Evolutionary conservation across 2,113 vertebrate species (phyloP).

Genomic region (Astatoreochromis straeleni): DNA sequence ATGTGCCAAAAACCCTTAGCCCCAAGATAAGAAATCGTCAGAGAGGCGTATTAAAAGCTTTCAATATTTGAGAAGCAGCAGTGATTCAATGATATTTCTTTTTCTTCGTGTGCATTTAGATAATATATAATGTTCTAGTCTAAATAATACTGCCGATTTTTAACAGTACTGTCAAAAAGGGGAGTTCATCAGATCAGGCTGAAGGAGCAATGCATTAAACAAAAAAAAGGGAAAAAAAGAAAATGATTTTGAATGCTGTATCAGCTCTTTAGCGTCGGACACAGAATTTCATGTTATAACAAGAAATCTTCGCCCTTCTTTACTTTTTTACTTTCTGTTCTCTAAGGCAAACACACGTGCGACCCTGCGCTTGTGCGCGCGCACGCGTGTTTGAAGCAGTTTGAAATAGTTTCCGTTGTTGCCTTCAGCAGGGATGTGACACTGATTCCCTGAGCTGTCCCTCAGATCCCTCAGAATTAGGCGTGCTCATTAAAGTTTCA

Average conservation of each 20-base stretch:
- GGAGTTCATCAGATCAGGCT: neutral
- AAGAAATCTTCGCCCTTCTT: neutral
- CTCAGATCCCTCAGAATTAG: conserved; percentile 45
- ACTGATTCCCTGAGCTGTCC: conserved; percentile 50
- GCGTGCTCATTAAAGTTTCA: conserved; percentile 65
- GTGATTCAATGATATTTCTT: neutral
- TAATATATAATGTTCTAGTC: neutral
- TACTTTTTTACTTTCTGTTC: neutral
- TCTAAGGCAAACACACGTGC: neutral
- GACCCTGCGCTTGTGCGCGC: neutral
- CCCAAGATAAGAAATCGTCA: conserved; percentile 37
- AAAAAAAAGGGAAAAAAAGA: neutral
- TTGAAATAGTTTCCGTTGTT: conserved; percentile 1
- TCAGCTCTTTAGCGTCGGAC: neutral
- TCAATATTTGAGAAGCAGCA: neutral
- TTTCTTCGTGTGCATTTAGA: neutral
- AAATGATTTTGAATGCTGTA: neutral
- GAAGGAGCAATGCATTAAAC: neutral
- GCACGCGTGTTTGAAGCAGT: neutral
- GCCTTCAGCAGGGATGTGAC: conserved; percentile 41
- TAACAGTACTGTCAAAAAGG: too few species aligned
- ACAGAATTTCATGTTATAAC: neutral
- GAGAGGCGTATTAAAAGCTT: neutral
- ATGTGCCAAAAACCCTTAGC: conserved; percentile 58
- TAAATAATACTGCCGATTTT: neutral